Evolutionary conservation across 2,888 invertebrate genomes (phyloP), one percentile per base, ranked within the genome.

Genomic region (Thumatha senex): DNA sequence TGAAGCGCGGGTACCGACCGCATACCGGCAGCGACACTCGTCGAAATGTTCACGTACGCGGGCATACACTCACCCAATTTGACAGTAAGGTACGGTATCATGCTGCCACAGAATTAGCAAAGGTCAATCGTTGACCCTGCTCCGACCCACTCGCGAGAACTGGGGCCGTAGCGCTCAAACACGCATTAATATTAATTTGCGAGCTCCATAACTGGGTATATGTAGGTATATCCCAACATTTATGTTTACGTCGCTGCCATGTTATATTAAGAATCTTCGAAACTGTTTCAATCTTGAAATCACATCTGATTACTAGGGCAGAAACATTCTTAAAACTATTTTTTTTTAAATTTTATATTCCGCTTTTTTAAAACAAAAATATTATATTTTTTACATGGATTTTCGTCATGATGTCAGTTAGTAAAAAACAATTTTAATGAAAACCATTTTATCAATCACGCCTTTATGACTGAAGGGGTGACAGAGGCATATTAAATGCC

Each of bases 111-210:
- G 50, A 54, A 54, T 51, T 43, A 48, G 40, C 46, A 38, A 40
- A 36, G 67, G 63, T 55, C 53, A 67, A 42, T 44, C 42, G 38
- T 52, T 35, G 65, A 58, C 61, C 67, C 46, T 46, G 18, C n/a
- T 14, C 30, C 36, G 61, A 54, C 58, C 68, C 45, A 39, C 33
- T 50, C 45, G 38, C 43, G 11, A 5, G 18, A 2, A 24, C 3
- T 24, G n/a, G 36, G 18, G 51, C 13, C 48, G 24, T 41, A 64
- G 14, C 50, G 51, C 48, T 56, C 56, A 39, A 54, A 65, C 51
- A 53, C 46, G 56, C 57, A 56, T 65, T 58, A 54, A 62, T 63
- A 67, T 66, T 60, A 68, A 68, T 68, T 65, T 52, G 43, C 31
- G 38, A 24, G 39, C 40, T 47, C 46, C 47, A 58, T 56, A 54